Percentiles rank a stretch among this genome's conserved stretches.
phyloP scores from a whole-genome alignment of 2,113 vertebrate genomes.

The Syngnathoides biaculeatus region DNA sequence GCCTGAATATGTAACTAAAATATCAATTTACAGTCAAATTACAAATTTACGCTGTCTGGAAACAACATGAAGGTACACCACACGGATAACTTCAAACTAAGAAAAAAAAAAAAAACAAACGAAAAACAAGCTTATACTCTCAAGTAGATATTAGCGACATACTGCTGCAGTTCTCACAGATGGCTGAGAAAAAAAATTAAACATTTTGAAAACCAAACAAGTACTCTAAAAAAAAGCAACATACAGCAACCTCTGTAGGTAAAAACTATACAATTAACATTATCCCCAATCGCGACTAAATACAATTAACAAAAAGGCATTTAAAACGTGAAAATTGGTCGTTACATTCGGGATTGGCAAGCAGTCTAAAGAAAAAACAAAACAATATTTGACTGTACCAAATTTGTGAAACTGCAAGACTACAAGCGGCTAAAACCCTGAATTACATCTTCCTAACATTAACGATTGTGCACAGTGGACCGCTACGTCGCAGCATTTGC shows the following conservation, averaged over 20 bases:
- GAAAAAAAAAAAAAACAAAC: neutral
- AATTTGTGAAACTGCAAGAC: conserved; percentile 18
- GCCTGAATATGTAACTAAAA: conserved; percentile 16
- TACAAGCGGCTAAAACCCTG: conserved; percentile 47
- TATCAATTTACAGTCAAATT: conserved; percentile 36
- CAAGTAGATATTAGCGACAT: neutral
- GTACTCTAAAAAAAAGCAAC: conserved; percentile 7
- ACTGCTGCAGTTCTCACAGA: neutral
- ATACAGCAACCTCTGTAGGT: conserved; percentile 19
- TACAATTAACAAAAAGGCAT: conserved; percentile 48
- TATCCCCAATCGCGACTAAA: conserved; percentile 40
- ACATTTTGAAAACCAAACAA: conserved; percentile 3
- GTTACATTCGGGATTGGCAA: conserved; percentile 20
- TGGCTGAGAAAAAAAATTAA: neutral
- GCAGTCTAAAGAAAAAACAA: conserved; percentile 14
- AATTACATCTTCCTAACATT: conserved; percentile 50
- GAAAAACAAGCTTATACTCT: neutral
- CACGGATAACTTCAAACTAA: neutral
- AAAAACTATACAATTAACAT: conserved; percentile 31
- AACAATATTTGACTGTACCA: conserved; percentile 44
- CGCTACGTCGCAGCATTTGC: conserved; percentile 5
- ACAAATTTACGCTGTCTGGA: neutral
- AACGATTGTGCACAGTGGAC: conserved; percentile 9
- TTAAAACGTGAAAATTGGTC: conserved; percentile 30
- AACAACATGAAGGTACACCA: neutral